A percentile compares a stretch with the other conserved stretches of the same genome.
phyloP scores from a whole-genome alignment of 2,113 vertebrate species.

The Cavia porcellus region DNA sequence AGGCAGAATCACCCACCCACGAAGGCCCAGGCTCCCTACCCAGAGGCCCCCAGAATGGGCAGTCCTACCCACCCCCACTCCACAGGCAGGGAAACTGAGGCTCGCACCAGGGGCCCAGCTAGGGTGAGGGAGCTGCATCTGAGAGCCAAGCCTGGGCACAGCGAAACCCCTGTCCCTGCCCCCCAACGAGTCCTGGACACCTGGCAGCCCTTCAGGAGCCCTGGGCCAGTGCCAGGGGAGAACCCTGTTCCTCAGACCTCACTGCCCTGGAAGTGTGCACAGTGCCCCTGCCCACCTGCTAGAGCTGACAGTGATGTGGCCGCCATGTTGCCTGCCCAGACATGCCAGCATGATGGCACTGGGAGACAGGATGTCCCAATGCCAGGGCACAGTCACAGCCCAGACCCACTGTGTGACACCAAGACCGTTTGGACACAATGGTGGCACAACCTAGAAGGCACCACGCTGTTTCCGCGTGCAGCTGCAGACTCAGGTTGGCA shows the following conservation, averaged over 20 bases:
- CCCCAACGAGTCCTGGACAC: too few species aligned
- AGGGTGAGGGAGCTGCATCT: too few species aligned
- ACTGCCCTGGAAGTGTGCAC: background rate
- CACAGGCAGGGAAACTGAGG: background rate
- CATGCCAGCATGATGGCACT: background rate
- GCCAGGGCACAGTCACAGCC: background rate
- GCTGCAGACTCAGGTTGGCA: rapidly evolving
- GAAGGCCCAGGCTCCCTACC: rapidly evolving
- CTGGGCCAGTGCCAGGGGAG: too few species aligned
- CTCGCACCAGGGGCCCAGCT: rapidly evolving
- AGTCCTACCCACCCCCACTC: background rate
- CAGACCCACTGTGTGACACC: background rate
- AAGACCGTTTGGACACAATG: rapidly evolving
- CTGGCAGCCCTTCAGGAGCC: background rate
- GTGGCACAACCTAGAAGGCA: rapidly evolving
- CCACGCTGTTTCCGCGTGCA: rapidly evolving
- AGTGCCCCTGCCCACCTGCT: rapidly evolving
- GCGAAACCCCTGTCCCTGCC: background rate
- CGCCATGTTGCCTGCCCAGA: background rate
- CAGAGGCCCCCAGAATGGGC: background rate
- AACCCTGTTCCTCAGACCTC: background rate
- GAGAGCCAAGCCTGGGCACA: background rate
- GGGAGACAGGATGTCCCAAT: background rate
- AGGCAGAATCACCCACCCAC: too few species aligned
- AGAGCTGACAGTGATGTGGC: background rate